phyloP scores from a whole-genome alignment of 2,113 vertebrate genomes.

The Onychostoma macrolepis region DNA sequence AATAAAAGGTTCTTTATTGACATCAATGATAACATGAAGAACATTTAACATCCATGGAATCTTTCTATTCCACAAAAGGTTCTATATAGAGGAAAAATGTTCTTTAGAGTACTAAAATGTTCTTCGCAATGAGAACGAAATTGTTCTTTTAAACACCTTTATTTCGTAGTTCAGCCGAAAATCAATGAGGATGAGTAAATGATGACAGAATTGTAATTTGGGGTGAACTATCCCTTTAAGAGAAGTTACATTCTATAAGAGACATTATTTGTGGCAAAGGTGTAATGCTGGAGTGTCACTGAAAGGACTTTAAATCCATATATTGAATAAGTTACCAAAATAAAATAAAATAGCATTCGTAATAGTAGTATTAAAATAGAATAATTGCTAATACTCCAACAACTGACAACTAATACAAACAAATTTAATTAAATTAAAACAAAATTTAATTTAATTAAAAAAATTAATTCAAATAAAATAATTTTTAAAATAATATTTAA shows the following conservation, averaged over 20 bases:
- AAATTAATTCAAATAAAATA: background rate
- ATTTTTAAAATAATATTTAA: background rate
- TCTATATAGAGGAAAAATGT: background rate
- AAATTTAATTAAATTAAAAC: background rate
- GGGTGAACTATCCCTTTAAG: background rate
- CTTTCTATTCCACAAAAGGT: no score
- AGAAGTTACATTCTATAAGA: background rate
- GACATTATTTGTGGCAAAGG: background rate
- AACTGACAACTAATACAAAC: background rate
- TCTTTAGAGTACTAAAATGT: background rate
- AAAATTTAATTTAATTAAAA: no score
- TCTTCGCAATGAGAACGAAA: no score
- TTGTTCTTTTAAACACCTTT: background rate
- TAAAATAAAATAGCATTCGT: background rate
- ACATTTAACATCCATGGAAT: no score
- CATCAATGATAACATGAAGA: background rate
- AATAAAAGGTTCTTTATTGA: background rate
- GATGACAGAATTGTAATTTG: background rate
- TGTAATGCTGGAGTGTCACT: background rate
- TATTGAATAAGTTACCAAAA: background rate
- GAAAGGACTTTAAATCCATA: constrained; percentile 11
- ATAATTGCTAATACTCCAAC: background rate
- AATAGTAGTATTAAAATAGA: background rate
- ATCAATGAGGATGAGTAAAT: background rate
- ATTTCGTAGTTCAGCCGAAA: background rate